Evolutionary conservation across 2,113 vertebrate species (phyloP).

Genomic region (Platanista minor): DNA sequence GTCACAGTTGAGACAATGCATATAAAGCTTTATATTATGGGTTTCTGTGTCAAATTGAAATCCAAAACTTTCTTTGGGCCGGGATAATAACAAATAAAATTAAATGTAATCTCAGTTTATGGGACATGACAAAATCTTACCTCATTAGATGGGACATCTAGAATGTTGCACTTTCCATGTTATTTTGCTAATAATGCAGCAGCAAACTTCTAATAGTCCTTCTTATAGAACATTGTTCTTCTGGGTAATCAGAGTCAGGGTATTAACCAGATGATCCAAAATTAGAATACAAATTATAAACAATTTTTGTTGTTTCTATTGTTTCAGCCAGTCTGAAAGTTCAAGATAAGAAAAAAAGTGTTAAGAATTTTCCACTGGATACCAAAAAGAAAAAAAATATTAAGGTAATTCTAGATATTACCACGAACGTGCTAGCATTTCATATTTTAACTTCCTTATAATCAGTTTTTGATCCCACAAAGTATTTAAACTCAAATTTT

Average conservation of each 20-base stretch:
- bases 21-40: neutral
- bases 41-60: neutral
- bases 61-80: neutral
- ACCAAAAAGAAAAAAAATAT: neutral
- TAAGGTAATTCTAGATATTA: neutral
- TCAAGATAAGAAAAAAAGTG: constrained; percentile 59
- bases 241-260: constrained; percentile 32
- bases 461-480: constrained; percentile 16
- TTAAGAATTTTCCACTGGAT: neutral
- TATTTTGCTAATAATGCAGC: constrained; percentile 67
- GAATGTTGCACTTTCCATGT: constrained; percentile 55
- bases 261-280: constrained; percentile 59
- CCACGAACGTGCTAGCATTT: neutral
- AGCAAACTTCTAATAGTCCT: constrained; percentile 63
- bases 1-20: neutral
- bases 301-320: constrained; percentile 35
- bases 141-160: constrained; percentile 69
- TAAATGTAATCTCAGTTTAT: constrained; percentile 61
- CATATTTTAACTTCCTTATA: constrained; percentile 34
- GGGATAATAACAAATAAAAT: constrained; percentile 49
- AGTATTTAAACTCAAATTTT: neutral
- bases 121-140: constrained; percentile 72
- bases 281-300: constrained; percentile 60
- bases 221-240: constrained; percentile 46
- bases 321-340: constrained; percentile 68